phyloP scores from a whole-genome alignment of 1,140 invertebrate species.

The Solen grandis region DNA sequence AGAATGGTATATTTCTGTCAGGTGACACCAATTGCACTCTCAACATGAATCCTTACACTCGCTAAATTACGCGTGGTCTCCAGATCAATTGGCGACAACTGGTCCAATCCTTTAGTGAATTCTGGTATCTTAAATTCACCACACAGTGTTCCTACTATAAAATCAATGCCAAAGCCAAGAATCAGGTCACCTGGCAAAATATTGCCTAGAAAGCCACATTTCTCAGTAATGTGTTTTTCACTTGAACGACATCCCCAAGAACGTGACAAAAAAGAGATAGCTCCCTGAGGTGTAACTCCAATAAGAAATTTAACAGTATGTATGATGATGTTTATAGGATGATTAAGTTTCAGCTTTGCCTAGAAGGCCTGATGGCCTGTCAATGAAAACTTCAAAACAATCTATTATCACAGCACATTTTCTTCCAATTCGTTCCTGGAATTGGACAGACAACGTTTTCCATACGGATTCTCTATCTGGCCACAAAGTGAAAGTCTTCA shows the following conservation, averaged over 20 bases:
- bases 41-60: constrained; percentile 25
- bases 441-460: constrained; percentile 15
- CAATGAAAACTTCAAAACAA: too few relatives aligned
- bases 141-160: constrained; percentile 39
- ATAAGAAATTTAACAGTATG: constrained; percentile 57
- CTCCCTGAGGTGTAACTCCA: constrained; percentile 52
- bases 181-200: constrained; percentile 33
- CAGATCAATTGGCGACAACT: constrained; percentile 6
- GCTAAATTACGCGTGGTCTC: constrained; percentile 17
- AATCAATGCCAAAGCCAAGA: constrained; percentile 49
- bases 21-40: constrained; percentile 19
- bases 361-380: constrained; percentile 43
- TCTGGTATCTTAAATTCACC: constrained; percentile 29
- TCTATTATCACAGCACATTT: constrained; percentile 26
- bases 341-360: constrained; percentile 53
- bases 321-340: constrained; percentile 58
- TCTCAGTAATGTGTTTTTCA: constrained; percentile 43
- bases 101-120: constrained; percentile 25
- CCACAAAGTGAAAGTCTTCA: not conserved
- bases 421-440: constrained; percentile 3
- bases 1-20: constrained; percentile 5
- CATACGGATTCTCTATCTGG: not conserved
- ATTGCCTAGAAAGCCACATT: constrained; percentile 44
- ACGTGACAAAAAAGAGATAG: constrained; percentile 54
- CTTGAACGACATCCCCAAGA: constrained; percentile 52